Percentiles rank a stretch among this genome's conserved stretches.
These are phyloP conservation scores for Spheniscus humboldti DNA, from an alignment of 2,797 vertebrate species.

Conservation along the genomic window DNA sequence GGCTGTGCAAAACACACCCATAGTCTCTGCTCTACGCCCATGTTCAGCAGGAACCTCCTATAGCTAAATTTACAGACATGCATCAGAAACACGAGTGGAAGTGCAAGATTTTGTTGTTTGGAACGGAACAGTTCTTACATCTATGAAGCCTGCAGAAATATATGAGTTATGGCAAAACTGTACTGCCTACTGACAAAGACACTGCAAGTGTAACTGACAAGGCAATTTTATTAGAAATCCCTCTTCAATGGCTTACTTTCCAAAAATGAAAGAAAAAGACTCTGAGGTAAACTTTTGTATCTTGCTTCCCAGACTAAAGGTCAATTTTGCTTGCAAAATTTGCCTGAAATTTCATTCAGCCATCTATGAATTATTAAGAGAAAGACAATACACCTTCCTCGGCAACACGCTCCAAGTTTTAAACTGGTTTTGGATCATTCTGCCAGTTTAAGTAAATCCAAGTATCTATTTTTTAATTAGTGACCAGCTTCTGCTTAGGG, in stretches of 20 bases:
- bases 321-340: neutral
- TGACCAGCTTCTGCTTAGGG: neutral
- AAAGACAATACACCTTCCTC: neutral
- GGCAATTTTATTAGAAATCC: neutral
- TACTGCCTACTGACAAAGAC: neutral
- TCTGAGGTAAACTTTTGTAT: neutral
- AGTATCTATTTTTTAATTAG: neutral
- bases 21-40: neutral
- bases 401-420: neutral
- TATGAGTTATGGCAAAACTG: neutral
- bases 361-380: neutral
- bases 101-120: neutral
- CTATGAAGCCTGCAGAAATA: constrained; percentile 30
- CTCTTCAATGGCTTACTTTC: neutral
- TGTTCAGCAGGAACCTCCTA: neutral
- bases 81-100: neutral
- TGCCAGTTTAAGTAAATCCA: neutral
- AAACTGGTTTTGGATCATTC: neutral
- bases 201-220: neutral
- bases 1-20: neutral
- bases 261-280: neutral
- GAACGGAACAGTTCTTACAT: constrained; percentile 33
- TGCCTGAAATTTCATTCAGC: neutral
- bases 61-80: neutral
- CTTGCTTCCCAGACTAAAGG: neutral